phyloP scores from a whole-genome alignment of 2,113 vertebrate species.

The Platichthys flesus region DNA sequence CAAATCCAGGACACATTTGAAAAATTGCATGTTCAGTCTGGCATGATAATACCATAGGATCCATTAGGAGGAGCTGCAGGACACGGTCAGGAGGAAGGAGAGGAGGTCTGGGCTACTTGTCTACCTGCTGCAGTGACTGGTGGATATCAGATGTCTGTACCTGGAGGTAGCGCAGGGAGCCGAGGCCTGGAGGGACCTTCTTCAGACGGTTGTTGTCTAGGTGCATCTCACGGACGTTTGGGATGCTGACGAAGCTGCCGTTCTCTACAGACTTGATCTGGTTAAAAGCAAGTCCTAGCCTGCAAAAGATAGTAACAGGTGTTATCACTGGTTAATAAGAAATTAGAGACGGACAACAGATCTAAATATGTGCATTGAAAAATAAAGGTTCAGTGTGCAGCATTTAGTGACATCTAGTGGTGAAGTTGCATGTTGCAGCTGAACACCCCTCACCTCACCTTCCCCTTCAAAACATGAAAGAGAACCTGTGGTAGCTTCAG shows the following conservation, averaged over 20 bases:
- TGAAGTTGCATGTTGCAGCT: no score
- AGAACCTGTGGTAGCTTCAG: no score
- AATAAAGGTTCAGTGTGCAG: no score
- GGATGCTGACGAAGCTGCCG: slow-evolving; percentile 88
- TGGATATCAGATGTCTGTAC: slow-evolving; percentile 68
- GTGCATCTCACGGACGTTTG: slow-evolving; percentile 92
- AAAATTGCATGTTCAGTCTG: neutral
- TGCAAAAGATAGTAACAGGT: slow-evolving; percentile 65
- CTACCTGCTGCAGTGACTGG: neutral
- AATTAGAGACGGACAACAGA: no score
- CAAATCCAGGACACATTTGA: no score
- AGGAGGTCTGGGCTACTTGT: neutral
- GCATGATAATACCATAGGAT: neutral
- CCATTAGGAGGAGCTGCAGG: neutral
- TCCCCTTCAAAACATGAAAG: no score
- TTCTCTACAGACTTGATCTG: slow-evolving; percentile 95
- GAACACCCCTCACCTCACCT: no score
- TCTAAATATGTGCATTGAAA: no score
- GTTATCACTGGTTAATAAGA: neutral
- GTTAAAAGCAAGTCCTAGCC: slow-evolving; percentile 92
- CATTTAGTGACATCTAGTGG: no score
- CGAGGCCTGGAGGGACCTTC: slow-evolving; percentile 90
- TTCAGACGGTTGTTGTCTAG: slow-evolving; percentile 94
- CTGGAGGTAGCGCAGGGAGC: slow-evolving; percentile 92
- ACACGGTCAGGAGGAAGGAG: neutral